phyloP scores from a whole-genome alignment of 1,140 invertebrate species.

The Oncopeltus fasciatus region DNA sequence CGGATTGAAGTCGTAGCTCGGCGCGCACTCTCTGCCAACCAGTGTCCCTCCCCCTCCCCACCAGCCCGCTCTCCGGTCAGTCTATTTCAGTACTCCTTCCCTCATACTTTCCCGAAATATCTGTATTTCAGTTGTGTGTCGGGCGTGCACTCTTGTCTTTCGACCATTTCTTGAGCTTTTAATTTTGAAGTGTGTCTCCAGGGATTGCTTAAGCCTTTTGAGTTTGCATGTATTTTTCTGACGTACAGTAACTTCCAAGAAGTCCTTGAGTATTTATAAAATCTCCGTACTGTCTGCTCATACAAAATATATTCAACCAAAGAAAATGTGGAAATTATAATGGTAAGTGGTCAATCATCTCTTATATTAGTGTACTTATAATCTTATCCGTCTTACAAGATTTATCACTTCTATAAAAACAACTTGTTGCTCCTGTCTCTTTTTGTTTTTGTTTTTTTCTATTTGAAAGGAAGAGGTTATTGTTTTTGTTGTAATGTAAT shows the following conservation, averaged over 20 bases:
- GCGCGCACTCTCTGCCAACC: conserved; percentile 4
- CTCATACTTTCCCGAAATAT: conserved; percentile 13
- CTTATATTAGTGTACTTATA: background rate
- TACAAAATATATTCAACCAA: background rate
- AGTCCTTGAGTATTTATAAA: background rate
- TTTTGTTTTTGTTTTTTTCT: too few relatives aligned
- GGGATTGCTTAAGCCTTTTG: too few relatives aligned
- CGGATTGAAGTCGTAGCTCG: background rate
- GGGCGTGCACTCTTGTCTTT: too few relatives aligned
- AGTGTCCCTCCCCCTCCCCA: background rate
- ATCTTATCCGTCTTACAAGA: too few relatives aligned
- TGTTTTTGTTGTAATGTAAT: too few relatives aligned
- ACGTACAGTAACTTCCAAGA: background rate
- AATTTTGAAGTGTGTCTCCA: too few relatives aligned
- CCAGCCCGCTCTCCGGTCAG: background rate
- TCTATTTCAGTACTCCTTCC: conserved; percentile 12
- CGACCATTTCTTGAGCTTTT: too few relatives aligned
- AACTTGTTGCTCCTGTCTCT: conserved; percentile 6
- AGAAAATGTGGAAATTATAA: conserved; percentile 2
- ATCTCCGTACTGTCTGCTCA: background rate
- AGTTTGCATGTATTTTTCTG: background rate
- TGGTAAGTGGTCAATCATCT: background rate
- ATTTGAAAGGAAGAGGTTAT: background rate
- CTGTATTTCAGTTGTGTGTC: conserved; percentile 4
- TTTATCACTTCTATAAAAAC: background rate